A percentile compares a stretch with the other conserved stretches of the same genome.
These are phyloP conservation scores for Petrocephalus sullivani DNA, from an alignment of 2,797 vertebrate genomes.

Conservation along the genomic window DNA sequence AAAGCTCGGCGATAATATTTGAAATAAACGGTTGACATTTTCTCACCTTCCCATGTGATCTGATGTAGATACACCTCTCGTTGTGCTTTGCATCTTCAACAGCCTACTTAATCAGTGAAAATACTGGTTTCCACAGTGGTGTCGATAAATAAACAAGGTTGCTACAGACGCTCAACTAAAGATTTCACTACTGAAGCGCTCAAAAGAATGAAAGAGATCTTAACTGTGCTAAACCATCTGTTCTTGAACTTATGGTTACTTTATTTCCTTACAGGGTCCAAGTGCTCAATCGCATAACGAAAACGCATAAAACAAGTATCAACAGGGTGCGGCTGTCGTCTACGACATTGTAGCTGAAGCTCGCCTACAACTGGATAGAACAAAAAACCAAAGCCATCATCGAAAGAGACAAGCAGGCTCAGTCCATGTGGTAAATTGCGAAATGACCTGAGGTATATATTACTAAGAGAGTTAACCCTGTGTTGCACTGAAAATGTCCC, in stretches of 20 bases:
- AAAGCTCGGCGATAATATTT: background rate
- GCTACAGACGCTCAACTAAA: background rate
- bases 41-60: background rate
- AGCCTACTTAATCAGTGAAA: slow-evolving; percentile 18
- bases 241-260: background rate
- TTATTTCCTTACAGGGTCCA: background rate
- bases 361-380: background rate
- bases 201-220: slow-evolving; percentile 11
- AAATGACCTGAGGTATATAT: slow-evolving; percentile 66
- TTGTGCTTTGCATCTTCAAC: slow-evolving; percentile 33
- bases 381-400: background rate
- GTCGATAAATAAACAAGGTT: slow-evolving; percentile 7
- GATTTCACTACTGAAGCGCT: background rate
- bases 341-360: background rate
- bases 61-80: slow-evolving; percentile 6
- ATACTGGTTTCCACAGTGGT: slow-evolving; percentile 18
- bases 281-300: background rate
- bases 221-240: background rate
- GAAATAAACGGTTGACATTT: background rate
- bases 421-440: slow-evolving; percentile 51
- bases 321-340: background rate
- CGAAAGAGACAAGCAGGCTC: slow-evolving; percentile 19
- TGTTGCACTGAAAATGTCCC: slow-evolving; percentile 43
- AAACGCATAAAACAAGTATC: background rate
- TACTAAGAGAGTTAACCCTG: slow-evolving; percentile 52